Evolutionary conservation across 2,797 vertebrate genomes (phyloP).

Genomic region (Coluber constrictor): DNA sequence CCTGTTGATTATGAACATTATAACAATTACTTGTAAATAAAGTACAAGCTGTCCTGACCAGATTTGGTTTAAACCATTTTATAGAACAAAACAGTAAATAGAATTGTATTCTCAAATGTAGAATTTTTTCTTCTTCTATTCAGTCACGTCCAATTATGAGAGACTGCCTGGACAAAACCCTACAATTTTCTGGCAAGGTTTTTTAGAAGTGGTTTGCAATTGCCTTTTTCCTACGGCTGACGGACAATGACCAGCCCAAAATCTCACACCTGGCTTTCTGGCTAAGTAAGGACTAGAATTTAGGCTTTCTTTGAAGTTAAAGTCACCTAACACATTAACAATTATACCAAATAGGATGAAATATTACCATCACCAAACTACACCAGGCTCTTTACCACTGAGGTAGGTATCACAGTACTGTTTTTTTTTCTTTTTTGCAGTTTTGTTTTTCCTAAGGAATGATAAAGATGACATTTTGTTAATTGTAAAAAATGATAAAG

Average conservation of each 20-base stretch:
- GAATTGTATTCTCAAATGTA: neutral
- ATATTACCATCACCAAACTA: neutral
- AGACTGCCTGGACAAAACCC: neutral
- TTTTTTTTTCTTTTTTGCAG: constrained; percentile 32
- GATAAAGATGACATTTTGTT: constrained; percentile 18
- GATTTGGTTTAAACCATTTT: neutral
- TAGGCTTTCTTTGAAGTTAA: neutral
- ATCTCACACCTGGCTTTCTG: neutral
- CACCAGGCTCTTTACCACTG: neutral
- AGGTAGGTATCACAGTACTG: neutral
- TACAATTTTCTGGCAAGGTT: neutral
- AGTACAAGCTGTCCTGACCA: neutral
- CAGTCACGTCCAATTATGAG: neutral
- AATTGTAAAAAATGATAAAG: constrained; percentile 42
- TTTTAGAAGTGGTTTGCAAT: neutral
- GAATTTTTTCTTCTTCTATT: neutral
- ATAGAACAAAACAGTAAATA: neutral
- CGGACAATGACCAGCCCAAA: neutral
- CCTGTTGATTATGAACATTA: neutral
- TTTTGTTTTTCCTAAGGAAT: constrained; percentile 3
- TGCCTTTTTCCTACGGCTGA: neutral
- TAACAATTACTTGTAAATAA: neutral
- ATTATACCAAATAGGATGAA: neutral
- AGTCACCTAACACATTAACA: neutral
- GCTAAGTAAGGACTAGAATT: neutral